These are phyloP conservation scores for Drosophila asahinai DNA, from an alignment of 1,140 invertebrate species.

Conservation along the genomic window DNA sequence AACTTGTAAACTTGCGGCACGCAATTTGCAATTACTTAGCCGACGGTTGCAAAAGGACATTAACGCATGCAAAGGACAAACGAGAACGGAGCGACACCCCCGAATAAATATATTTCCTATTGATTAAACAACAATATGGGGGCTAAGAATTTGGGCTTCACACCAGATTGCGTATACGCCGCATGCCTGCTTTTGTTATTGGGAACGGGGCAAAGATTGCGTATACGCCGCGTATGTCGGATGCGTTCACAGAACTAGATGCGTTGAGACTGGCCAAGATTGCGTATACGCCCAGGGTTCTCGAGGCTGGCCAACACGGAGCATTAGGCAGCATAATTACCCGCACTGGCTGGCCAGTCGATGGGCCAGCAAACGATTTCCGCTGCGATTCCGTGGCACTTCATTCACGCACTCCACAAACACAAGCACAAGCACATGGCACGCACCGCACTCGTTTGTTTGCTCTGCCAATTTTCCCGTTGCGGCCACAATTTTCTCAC, in stretches of 20 bases:
- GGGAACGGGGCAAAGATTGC: slow-evolving; percentile 3
- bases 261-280: neutral
- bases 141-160: neutral
- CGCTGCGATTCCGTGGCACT: slow-evolving; percentile 42
- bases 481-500: slow-evolving; percentile 45
- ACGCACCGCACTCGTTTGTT: slow-evolving; percentile 43
- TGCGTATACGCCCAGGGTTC: slow-evolving; percentile 16
- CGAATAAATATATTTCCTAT: slow-evolving; percentile 30
- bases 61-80: slow-evolving; percentile 47
- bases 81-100: slow-evolving; percentile 17
- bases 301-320: slow-evolving; percentile 17
- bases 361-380: slow-evolving; percentile 56
- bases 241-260: neutral
- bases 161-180: slow-evolving; percentile 22
- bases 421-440: slow-evolving; percentile 53
- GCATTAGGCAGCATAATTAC: slow-evolving; percentile 49
- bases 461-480: slow-evolving; percentile 49
- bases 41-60: slow-evolving; percentile 39
- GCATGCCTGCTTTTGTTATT: neutral
- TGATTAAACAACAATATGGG: slow-evolving; percentile 53
- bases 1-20: slow-evolving; percentile 70
- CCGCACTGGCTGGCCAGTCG: slow-evolving; percentile 51
- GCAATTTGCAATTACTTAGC: slow-evolving; percentile 79
- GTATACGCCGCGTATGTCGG: slow-evolving; percentile 22
- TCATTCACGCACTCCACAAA: slow-evolving; percentile 56